Evolutionary conservation across 2,888 invertebrate genomes (phyloP).

Genomic region (Operophtera brumata): DNA sequence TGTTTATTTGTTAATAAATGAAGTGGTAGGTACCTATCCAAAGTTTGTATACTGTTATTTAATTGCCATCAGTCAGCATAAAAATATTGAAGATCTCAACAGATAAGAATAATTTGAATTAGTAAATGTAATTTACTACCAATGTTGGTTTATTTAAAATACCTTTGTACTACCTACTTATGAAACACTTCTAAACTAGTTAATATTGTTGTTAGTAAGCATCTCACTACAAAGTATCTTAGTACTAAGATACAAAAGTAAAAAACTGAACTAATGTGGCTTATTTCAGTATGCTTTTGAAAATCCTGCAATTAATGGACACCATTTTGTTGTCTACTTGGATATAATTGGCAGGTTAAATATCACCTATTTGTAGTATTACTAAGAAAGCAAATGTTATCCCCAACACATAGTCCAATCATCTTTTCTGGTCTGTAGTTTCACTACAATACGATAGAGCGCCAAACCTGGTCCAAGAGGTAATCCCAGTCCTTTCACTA

Average conservation of each 20-base stretch:
- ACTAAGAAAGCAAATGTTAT: constrained; percentile 48
- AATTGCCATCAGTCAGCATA: background rate
- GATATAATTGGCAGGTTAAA: background rate
- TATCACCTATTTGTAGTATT: background rate
- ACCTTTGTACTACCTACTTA: background rate
- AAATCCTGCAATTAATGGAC: background rate
- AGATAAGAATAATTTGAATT: background rate
- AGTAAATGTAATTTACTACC: constrained; percentile 1
- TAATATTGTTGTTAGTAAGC: no score
- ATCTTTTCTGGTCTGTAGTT: constrained; percentile 88
- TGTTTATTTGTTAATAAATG: background rate
- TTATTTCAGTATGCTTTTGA: background rate
- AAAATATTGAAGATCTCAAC: background rate
- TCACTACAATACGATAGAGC: constrained; percentile 89
- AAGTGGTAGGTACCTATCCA: background rate
- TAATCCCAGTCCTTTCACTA: constrained; percentile 89
- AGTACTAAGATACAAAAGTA: constrained; percentile 13
- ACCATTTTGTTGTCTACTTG: no score
- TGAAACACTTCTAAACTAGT: background rate
- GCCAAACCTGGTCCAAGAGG: constrained; percentile 94
- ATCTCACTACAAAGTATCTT: background rate
- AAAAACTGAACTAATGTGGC: constrained; percentile 1
- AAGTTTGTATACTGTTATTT: background rate
- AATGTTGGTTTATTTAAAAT: constrained; percentile 1
- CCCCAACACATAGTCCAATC: constrained; percentile 87